Evolutionary conservation across 2,888 invertebrate genomes (phyloP).

Genomic region (Eutolmus rufibarbis): DNA sequence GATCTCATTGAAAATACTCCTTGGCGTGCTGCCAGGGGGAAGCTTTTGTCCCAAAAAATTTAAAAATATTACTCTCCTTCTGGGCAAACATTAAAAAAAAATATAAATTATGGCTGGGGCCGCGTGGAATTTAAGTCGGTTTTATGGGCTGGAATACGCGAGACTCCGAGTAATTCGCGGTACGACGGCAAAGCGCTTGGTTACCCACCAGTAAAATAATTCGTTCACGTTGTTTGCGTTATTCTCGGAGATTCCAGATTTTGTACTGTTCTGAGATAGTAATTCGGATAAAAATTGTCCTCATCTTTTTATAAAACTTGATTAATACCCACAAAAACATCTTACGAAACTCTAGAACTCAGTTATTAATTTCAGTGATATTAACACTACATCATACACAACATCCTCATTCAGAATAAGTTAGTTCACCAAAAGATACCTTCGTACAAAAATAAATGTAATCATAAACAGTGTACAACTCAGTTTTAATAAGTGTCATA

Average conservation of each 20-base stretch:
- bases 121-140: neutral
- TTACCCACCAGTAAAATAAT: neutral
- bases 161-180: neutral
- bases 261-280: neutral
- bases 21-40: neutral
- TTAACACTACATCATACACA: neutral
- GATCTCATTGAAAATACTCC: neutral
- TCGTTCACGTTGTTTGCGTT: neutral
- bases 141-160: neutral
- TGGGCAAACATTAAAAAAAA: neutral
- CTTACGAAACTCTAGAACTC: neutral
- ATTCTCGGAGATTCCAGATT: neutral
- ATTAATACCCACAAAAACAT: neutral
- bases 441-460: neutral
- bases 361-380: neutral
- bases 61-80: neutral
- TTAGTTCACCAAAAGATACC: neutral
- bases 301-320: neutral
- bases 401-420: neutral
- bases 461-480: neutral
- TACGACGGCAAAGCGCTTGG: neutral
- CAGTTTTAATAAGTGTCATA: neutral
- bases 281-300: neutral
- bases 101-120: neutral
- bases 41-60: neutral